Evolutionary conservation across 2,888 invertebrate species (phyloP).

Genomic region (Agrilus cyanescens): DNA sequence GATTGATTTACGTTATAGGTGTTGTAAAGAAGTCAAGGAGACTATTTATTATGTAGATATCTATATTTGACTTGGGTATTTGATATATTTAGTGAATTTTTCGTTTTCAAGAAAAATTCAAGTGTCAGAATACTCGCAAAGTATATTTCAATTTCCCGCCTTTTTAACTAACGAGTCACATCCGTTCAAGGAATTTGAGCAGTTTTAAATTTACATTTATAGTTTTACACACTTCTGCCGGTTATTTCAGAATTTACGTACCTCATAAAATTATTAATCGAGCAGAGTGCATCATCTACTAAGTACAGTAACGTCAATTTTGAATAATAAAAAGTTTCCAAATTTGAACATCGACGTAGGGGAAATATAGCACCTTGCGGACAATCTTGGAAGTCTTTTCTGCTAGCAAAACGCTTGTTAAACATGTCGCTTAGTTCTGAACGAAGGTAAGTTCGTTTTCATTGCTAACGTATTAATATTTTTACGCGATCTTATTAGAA

Average conservation of each 20-base stretch:
- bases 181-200: not conserved
- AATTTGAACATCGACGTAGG: slow-evolving; percentile 31
- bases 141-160: slow-evolving; percentile 13
- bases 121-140: slow-evolving; percentile 18
- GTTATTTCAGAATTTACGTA: too few relatives aligned
- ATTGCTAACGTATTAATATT: slow-evolving; percentile 23
- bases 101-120: slow-evolving; percentile 14
- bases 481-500: slow-evolving; percentile 22
- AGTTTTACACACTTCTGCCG: not conserved
- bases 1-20: too few relatives aligned
- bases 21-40: too few relatives aligned
- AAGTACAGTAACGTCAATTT: too few relatives aligned
- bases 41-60: too few relatives aligned
- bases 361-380: slow-evolving; percentile 30
- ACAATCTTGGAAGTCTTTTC: slow-evolving; percentile 43
- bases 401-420: slow-evolving; percentile 64
- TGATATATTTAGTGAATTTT: too few relatives aligned
- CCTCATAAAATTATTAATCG: too few relatives aligned
- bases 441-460: slow-evolving; percentile 60
- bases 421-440: slow-evolving; percentile 75
- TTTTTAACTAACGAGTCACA: slow-evolving; percentile 1
- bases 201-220: not conserved
- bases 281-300: too few relatives aligned
- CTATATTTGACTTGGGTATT: too few relatives aligned
- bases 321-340: slow-evolving; percentile 3